A percentile compares a stretch with the other conserved stretches of the same genome.
phyloP scores from a whole-genome alignment of 2,888 invertebrate species.

The Latheticus oryzae region DNA sequence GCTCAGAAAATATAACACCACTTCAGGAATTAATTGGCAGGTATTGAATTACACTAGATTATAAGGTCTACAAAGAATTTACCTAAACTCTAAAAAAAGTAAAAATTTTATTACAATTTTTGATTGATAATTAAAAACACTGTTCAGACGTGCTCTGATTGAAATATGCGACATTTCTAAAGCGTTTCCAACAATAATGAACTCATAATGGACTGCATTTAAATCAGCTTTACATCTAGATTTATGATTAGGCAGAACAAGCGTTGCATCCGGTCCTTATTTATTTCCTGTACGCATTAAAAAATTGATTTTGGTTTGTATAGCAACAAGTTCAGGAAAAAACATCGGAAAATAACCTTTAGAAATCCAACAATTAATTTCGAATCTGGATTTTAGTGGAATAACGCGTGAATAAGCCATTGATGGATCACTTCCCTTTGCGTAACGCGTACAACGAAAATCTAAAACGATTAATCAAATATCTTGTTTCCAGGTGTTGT shows the following conservation, averaged over 20 bases:
- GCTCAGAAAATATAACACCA: no score
- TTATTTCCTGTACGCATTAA: background rate
- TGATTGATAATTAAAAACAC: no score
- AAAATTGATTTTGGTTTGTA: background rate
- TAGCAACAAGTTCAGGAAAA: conserved; percentile 23
- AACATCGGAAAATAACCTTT: conserved; percentile 6
- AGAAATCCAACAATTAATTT: conserved; percentile 13
- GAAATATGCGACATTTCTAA: no score
- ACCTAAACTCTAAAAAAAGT: no score
- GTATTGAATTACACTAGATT: background rate
- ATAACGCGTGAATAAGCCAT: conserved; percentile 18
- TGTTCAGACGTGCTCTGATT: no score
- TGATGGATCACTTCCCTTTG: conserved; percentile 15
- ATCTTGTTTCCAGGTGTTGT: conserved; percentile 18
- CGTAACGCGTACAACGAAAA: background rate
- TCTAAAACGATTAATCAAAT: conserved; percentile 22
- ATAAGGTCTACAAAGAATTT: background rate
- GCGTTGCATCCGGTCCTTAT: background rate
- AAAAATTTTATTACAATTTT: no score
- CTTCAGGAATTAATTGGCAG: conserved; percentile 12
- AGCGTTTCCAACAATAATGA: no score
- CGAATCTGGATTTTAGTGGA: conserved; percentile 7
- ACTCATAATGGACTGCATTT: no score
- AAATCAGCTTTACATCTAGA: no score
- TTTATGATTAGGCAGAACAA: no score